A percentile compares a stretch with the other conserved stretches of the same genome.
Conservation (phyloP, 2,113 vertebrate species). For the Lonchura striata region DNA sequence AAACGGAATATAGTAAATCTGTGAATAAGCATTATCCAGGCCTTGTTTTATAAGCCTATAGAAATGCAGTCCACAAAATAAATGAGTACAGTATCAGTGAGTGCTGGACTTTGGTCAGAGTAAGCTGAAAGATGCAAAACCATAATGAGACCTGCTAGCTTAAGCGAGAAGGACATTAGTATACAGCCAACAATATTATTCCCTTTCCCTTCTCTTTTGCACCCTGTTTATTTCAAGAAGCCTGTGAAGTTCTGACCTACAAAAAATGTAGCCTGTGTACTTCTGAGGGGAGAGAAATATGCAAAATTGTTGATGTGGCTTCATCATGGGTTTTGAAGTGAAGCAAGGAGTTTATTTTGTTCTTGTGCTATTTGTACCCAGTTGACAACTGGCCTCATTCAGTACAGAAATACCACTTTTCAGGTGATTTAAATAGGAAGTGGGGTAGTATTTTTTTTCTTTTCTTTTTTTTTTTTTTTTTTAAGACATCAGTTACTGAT, state of each 20-base stretch:
- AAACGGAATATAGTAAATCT: background rate
- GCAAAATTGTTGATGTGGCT: background rate
- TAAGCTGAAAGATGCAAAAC: slow-evolving; percentile 27
- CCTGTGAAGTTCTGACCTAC: background rate
- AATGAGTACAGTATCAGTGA: slow-evolving; percentile 3
- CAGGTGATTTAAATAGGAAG: background rate
- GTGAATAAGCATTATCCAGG: background rate
- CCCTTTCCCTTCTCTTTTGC: background rate
- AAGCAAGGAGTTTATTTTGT: background rate
- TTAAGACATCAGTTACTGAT: background rate
- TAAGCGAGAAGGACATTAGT: slow-evolving; percentile 5
- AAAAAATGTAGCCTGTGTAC: background rate
- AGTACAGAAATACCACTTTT: background rate
- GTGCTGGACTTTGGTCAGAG: background rate
- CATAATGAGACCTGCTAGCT: background rate
- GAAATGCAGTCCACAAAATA: background rate
- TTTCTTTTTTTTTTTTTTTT: background rate
- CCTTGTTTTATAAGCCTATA: background rate
- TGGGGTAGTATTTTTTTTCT: fast-evolving
- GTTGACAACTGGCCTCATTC: background rate
- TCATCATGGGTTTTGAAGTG: background rate
- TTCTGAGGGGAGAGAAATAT: background rate
- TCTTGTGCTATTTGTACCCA: background rate
- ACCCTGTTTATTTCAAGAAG: background rate
- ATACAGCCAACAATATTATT: background rate